Base-by-base conservation (phyloP, 2,797 vertebrate genomes). In the Schizopygopsis malacanthus region DNA sequence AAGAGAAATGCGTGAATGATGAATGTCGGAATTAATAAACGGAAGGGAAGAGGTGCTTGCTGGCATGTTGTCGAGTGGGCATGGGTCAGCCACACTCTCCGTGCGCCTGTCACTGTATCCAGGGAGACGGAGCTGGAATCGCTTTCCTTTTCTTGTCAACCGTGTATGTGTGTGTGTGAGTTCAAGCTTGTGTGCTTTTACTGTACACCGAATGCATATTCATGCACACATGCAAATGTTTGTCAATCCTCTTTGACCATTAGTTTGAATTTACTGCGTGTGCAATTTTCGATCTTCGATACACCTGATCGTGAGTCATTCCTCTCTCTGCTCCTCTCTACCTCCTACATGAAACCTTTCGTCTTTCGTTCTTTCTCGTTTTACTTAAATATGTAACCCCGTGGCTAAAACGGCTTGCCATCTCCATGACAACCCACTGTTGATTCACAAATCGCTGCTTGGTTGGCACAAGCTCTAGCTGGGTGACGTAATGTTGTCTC, bases 401-500 rank as follows among this genome's bases (percentile, higher is more conserved):
- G 10, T 79, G 75, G 90, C 91, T 91, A 93, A 92, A 94, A 93
- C 85, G 83, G 89, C 87, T 86, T 89, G 84, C 88, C 87, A 77
- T 92, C 89, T 90, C 93, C 90, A 94, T 94, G 90, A 93, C 91
- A 93, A 94, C 94, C 85, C 84, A 81, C 85, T 79, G 92, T 91
- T 91, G 85, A 87, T 92, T 91, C 90, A 91, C 92, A 92, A 93
- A 93, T 91, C 85, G 69, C 90, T 89, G 92, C 92, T 90, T 91
- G 90, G 91, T 81, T 81, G 69, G 72, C 67, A 61, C 50, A 47
- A 33, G 72, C 75, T 88, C 77, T 45, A 79, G 61, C 82, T 88
- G 47, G 91, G 90, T 94, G 94, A 95, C 90, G 93, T 94, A 94
- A 94, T 94, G 93, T 88, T 92, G 88, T 91, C 25, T 77, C 91